phyloP scores from a whole-genome alignment of 1,140 invertebrate genomes.

The Lanistes nyassanus region DNA sequence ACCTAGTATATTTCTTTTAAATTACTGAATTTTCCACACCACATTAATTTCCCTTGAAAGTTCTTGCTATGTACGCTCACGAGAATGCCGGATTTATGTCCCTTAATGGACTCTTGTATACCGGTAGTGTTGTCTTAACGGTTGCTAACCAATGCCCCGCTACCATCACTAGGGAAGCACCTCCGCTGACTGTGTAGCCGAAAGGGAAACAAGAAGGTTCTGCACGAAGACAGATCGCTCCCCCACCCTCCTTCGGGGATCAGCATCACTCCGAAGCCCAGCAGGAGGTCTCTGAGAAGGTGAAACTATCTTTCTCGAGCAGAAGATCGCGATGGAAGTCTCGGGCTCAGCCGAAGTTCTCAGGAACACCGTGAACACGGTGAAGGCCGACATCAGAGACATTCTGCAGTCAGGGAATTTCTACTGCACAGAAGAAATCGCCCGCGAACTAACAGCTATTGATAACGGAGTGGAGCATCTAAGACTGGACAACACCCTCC shows the following conservation, averaged over 20 bases:
- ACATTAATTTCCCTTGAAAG: too few relatives aligned
- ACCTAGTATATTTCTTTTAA: too few relatives aligned
- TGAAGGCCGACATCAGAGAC: slow-evolving; percentile 47
- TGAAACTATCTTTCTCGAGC: background rate
- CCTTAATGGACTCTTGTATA: too few relatives aligned
- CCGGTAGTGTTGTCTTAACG: background rate
- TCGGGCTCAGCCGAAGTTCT: slow-evolving; percentile 13
- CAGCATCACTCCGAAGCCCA: too few relatives aligned
- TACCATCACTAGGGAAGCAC: slow-evolving; percentile 24
- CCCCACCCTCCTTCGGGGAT: too few relatives aligned
- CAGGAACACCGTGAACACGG: slow-evolving; percentile 26
- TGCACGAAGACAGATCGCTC: background rate
- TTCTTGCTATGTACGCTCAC: too few relatives aligned
- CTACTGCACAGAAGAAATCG: slow-evolving; percentile 59
- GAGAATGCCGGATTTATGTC: too few relatives aligned
- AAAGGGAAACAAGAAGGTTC: slow-evolving; percentile 1
- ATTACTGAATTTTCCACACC: too few relatives aligned
- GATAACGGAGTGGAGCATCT: slow-evolving; percentile 60
- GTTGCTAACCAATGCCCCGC: slow-evolving; percentile 18
- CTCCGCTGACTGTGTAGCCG: background rate
- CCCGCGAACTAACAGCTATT: slow-evolving; percentile 52
- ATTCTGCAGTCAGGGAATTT: slow-evolving; percentile 48
- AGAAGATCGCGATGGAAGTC: slow-evolving; percentile 12
- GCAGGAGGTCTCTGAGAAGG: too few relatives aligned
- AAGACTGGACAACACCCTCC: slow-evolving; percentile 46